Base-by-base conservation (phyloP, 2,888 invertebrate genomes). In the Isotomurus palustris region DNA sequence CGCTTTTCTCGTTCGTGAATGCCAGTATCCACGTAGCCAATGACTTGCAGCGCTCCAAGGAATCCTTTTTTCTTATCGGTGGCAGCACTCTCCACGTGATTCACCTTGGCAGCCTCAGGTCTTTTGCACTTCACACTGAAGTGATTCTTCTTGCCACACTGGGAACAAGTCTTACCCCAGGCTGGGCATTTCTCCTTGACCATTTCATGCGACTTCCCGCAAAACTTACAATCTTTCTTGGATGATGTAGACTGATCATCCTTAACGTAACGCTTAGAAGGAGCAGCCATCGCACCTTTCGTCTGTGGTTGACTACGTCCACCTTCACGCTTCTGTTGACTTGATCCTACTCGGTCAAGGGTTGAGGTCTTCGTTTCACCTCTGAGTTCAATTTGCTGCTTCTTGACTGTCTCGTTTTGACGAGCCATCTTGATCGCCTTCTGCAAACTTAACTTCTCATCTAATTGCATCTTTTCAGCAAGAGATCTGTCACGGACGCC, bases 311-410 rank as follows among this genome's bases (percentile, higher is more conserved):
- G n/a, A n/a, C n/a, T n/a, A n/a, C n/a, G n/a, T n/a, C n/a, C n/a
- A 17, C 8, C 19, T 48, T 48, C 24, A 4, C 3, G 10, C 12
- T 17, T n/a, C 19, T 25, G 48, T 12, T 17, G 29, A 17, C 10
- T n/a, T 32, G 32, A 10, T 10, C 32, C 32, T 10, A 45, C 50
- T 1, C 24, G 28, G 8, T 68, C 41, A 1, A 65, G 66, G 54
- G 68, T 71, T 25, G 71, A 28, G 14, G 72, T 50, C n/a, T 50
- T 24, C 53, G 70, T 62, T 14, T 45, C 56, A 21, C 22, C 49
- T 2, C 27, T 21, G 22, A 56, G 2, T 29, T 38, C 51, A 12
- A 35, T 36, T 19, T 57, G 54, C 24, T 61, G 51, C 2, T 5
- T 22, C 12, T 27, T 41, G 5, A 62, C 53, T 19, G 17, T 24